A percentile compares a stretch with the other conserved stretches of the same genome.
These are phyloP conservation scores for Agriopis aurantiaria DNA, from an alignment of 2,888 invertebrate genomes.

Conservation along the genomic window DNA sequence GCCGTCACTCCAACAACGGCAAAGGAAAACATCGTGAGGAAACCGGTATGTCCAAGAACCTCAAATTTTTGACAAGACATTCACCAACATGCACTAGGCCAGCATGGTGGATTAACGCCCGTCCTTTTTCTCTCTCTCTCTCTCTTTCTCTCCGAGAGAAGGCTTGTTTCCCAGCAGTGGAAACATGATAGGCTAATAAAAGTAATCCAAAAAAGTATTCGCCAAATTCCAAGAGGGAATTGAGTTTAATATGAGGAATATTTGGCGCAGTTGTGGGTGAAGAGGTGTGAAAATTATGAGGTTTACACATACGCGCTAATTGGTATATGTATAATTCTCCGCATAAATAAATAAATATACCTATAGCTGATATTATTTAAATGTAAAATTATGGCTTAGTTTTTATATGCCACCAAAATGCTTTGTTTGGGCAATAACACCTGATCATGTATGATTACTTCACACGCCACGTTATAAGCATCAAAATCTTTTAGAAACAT, in stretches of 20 bases:
- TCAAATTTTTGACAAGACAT: too few species aligned
- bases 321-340: constrained; percentile 2
- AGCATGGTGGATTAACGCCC: too few species aligned
- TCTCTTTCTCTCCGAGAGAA: too few species aligned
- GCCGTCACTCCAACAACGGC: too few species aligned
- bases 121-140: too few species aligned
- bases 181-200: not conserved
- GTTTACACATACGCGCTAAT: constrained; percentile 12
- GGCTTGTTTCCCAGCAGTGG: too few species aligned
- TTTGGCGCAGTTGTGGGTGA: constrained; percentile 8
- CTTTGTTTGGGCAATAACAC: not conserved
- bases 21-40: too few species aligned
- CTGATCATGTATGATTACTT: too few species aligned
- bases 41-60: too few species aligned
- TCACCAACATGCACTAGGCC: too few species aligned
- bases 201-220: not conserved
- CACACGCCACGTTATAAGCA: not conserved
- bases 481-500: constrained; percentile 34
- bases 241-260: not conserved
- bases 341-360: not conserved
- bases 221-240: not conserved
- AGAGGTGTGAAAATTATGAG: constrained; percentile 3
- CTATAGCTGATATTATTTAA: not conserved
- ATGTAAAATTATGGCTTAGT: not conserved
- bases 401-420: not conserved